These are phyloP conservation scores for Cheiracanthium punctorium DNA, from an alignment of 2,888 invertebrate genomes.

Conservation along the genomic window DNA sequence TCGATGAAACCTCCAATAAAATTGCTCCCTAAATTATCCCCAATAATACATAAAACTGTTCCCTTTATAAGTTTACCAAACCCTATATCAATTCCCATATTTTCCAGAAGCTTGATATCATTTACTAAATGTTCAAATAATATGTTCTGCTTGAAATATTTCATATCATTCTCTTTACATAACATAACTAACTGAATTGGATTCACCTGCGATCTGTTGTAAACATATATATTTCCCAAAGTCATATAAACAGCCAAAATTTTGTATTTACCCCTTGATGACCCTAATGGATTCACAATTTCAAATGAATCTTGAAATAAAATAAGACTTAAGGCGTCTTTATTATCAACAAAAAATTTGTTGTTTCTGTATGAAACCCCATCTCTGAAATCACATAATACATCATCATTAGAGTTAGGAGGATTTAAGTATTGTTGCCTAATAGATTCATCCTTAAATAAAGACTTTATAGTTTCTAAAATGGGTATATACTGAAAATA, in stretches of 20 bases:
- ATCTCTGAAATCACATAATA: neutral
- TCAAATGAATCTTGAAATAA: slow-evolving; percentile 2
- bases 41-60: neutral
- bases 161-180: neutral
- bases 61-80: neutral
- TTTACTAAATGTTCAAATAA: neutral
- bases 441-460: neutral
- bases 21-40: neutral
- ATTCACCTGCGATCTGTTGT: neutral
- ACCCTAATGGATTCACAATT: neutral
- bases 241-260: neutral
- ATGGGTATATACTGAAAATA: neutral
- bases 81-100: neutral
- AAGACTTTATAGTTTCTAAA: neutral
- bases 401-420: no score
- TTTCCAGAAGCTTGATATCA: neutral
- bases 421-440: neutral
- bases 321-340: neutral
- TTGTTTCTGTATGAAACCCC: neutral
- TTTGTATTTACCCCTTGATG: neutral
- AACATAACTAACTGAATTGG: no score
- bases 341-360: neutral
- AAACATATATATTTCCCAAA: neutral
- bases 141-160: neutral
- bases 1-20: neutral